These are phyloP conservation scores for Papilio glaucus DNA, from an alignment of 1,140 invertebrate species.

Conservation along the genomic window DNA sequence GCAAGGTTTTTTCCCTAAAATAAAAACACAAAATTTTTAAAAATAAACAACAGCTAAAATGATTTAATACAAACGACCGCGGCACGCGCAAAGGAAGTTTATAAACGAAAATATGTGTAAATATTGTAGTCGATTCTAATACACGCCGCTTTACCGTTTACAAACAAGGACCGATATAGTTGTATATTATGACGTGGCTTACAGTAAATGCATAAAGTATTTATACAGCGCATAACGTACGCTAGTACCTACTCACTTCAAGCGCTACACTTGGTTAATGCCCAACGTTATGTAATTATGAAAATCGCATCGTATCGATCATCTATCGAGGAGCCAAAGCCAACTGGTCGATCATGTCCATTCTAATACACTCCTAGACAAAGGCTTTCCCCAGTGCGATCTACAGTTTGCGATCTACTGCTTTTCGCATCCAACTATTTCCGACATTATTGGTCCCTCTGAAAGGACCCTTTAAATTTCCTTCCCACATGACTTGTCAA, in stretches of 20 bases:
- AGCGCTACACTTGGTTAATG: too few species aligned
- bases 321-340: too few species aligned
- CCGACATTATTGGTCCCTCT: too few species aligned
- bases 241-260: background rate
- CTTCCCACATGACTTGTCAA: too few species aligned
- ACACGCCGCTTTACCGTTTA: background rate
- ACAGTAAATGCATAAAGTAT: constrained; percentile 1
- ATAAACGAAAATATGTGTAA: constrained; percentile 13
- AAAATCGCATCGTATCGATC: too few species aligned
- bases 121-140: constrained; percentile 3
- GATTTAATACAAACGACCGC: background rate
- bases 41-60: too few species aligned
- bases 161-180: constrained; percentile 23
- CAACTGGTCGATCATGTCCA: background rate
- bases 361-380: background rate
- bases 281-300: too few species aligned
- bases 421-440: too few species aligned
- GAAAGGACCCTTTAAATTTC: too few species aligned
- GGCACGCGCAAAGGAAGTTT: background rate
- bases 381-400: background rate
- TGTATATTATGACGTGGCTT: background rate
- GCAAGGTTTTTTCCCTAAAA: too few species aligned
- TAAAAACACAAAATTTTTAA: too few species aligned
- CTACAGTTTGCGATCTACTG: too few species aligned
- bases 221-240: background rate